Conservation (phyloP, 1,140 invertebrate species). For the Saccostrea glomerata region DNA sequence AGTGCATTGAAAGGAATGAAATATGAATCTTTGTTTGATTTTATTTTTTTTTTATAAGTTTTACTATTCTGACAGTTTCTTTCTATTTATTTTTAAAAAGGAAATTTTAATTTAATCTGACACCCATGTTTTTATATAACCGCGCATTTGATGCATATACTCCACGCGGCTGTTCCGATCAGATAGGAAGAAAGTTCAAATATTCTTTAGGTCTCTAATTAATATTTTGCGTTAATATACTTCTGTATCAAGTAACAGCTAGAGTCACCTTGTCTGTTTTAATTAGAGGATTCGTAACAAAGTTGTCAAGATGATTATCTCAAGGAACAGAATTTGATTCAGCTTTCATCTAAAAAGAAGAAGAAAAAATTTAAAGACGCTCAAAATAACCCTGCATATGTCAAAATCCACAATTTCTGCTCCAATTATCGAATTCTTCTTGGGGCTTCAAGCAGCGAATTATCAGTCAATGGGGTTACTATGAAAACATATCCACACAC, state of each 20-base stretch:
- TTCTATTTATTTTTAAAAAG: too few species aligned
- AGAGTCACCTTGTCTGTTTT: conserved; percentile 14
- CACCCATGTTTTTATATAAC: background rate
- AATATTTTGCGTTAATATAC: conserved; percentile 21
- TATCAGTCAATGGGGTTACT: conserved; percentile 10
- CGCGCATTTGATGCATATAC: background rate
- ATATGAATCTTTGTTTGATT: too few species aligned
- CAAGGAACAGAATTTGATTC: background rate
- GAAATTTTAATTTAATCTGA: too few species aligned
- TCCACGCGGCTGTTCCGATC: background rate
- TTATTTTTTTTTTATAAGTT: too few species aligned
- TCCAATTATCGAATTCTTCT: conserved; percentile 32
- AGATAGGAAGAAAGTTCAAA: background rate
- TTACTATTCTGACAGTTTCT: too few species aligned
- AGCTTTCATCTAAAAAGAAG: conserved; percentile 18
- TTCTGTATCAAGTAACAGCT: conserved; percentile 19
- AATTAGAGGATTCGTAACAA: conserved; percentile 28
- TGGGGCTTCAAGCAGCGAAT: conserved; percentile 3
- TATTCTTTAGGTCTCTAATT: background rate
- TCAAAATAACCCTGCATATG: conserved; percentile 19
- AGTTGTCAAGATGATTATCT: conserved; percentile 15
- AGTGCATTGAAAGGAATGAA: too few species aligned
- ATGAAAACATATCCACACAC: conserved; percentile 22
- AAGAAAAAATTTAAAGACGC: background rate
- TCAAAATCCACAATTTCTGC: conserved; percentile 6